Evolutionary conservation across 2,888 invertebrate genomes (phyloP).

Genomic region (Oligia strigilis): DNA sequence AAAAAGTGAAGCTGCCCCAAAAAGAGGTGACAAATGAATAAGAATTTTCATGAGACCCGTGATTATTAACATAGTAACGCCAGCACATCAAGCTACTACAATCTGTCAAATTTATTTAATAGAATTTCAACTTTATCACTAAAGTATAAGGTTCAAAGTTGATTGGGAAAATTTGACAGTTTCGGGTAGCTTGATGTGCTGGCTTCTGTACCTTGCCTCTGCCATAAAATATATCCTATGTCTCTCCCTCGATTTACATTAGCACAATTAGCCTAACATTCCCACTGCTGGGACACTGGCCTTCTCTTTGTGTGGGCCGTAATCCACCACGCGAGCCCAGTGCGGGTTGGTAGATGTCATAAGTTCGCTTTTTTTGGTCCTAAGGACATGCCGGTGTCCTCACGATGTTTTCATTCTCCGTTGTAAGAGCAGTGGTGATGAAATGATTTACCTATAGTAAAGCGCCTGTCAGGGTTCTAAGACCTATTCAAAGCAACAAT

Average conservation of each 20-base stretch:
- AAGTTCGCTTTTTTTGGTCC: background rate
- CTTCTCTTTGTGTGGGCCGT: too few relatives aligned
- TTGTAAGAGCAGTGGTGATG: background rate
- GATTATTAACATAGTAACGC: too few relatives aligned
- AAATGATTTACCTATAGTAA: background rate
- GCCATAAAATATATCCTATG: background rate
- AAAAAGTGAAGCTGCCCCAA: background rate
- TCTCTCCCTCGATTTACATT: background rate
- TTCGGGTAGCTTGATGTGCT: too few relatives aligned
- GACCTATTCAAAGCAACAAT: background rate
- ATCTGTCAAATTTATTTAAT: too few relatives aligned
- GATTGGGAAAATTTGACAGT: too few relatives aligned
- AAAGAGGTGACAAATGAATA: background rate
- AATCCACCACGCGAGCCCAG: background rate
- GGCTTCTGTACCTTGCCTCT: background rate
- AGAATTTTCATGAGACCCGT: background rate
- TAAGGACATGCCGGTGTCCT: background rate
- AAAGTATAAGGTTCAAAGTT: too few relatives aligned
- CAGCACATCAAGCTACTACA: too few relatives aligned
- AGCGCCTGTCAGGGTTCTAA: background rate
- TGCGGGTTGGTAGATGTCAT: background rate
- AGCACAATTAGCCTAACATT: too few relatives aligned
- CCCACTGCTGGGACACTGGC: too few relatives aligned
- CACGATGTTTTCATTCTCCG: background rate
- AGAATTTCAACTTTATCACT: too few relatives aligned